Evolutionary conservation across 2,888 invertebrate species (phyloP), one percentile per base, ranked within the genome.

Genomic region (Exocentrus adspersus): DNA sequence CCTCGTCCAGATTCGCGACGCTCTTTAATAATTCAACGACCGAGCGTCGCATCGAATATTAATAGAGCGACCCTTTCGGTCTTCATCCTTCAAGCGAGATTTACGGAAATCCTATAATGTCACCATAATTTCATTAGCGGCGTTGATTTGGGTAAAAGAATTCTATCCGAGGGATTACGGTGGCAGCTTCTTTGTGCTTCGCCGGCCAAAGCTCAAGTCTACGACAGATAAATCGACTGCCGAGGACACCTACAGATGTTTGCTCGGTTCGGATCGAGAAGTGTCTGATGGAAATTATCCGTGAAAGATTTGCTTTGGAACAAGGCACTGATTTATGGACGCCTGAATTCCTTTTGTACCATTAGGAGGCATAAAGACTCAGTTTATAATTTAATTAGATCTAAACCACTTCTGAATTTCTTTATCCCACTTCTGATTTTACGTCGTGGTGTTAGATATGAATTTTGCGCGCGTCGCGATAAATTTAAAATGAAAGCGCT

Each of bases 101-200:
- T 56, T 56, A 43, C 56, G 16, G 43, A 56, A 56, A 56, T 56
- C 56, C 56, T 43, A 56, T 56, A 56, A 56, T 43, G 43, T 56
- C 56, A 42, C 56, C 28, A 28, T 42, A 56, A 56, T 56, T 56
- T 56, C 56, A 56, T 56, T 43, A 56, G 32, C 17, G 28, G 43
- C 30, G 43, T 43, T 56, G 43, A 45, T 56, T 56, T 56, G 28
- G 51, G 30, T 32, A 12, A 30, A 51, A 51, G 32, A 51, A 51
- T 32, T 32, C 10, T 19, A 32, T 37, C n/a, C 12, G 3, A n/a
- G 37, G 37, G 37, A 37, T 37, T 37, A n/a, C 37, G 4, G 37
- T 37, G 37, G 37, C 37, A 37, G 37, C 14, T 12, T 9, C 37
- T 37, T 37, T 37, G 37, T 37, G 37, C 5, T 1, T 2, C 1